Evolutionary conservation across 1,140 invertebrate genomes (phyloP).

Genomic region (Eciton burchellii): DNA sequence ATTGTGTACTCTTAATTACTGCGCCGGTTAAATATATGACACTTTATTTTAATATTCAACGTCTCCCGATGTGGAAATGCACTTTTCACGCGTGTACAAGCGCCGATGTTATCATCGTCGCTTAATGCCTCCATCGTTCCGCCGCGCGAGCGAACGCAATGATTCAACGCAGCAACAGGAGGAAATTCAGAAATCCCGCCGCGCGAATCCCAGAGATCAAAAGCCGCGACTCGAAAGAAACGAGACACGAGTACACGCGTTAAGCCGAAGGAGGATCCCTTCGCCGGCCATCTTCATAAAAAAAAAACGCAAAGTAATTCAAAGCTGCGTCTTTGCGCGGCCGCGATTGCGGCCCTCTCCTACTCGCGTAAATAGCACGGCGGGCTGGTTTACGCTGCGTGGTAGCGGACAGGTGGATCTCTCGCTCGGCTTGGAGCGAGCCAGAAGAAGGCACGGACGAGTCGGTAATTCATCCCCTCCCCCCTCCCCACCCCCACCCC

Average conservation of each 20-base stretch:
- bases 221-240: not conserved
- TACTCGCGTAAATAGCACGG: too few species aligned
- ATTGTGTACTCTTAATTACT: slow-evolving; percentile 53
- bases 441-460: not conserved
- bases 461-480: slow-evolving; percentile 75
- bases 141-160: not conserved
- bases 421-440: slow-evolving; percentile 8
- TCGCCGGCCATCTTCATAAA: too few species aligned
- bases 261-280: too few species aligned
- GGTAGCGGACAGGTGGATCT: slow-evolving; percentile 16
- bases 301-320: too few species aligned
- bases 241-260: not conserved
- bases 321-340: too few species aligned
- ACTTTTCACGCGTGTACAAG: not conserved
- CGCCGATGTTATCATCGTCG: not conserved
- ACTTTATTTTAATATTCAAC: slow-evolving; percentile 56
- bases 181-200: not conserved
- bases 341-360: too few species aligned
- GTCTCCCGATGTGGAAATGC: slow-evolving; percentile 17
- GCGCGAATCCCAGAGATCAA: not conserved
- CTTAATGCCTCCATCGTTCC: slow-evolving; percentile 15
- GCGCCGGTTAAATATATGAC: slow-evolving; percentile 33
- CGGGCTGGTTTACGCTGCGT: slow-evolving; percentile 16
- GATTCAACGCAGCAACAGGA: not conserved
- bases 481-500: too few species aligned